These are phyloP conservation scores for Zaprionus kolodkinae DNA, from an alignment of 1,140 invertebrate species.

Conservation along the genomic window DNA sequence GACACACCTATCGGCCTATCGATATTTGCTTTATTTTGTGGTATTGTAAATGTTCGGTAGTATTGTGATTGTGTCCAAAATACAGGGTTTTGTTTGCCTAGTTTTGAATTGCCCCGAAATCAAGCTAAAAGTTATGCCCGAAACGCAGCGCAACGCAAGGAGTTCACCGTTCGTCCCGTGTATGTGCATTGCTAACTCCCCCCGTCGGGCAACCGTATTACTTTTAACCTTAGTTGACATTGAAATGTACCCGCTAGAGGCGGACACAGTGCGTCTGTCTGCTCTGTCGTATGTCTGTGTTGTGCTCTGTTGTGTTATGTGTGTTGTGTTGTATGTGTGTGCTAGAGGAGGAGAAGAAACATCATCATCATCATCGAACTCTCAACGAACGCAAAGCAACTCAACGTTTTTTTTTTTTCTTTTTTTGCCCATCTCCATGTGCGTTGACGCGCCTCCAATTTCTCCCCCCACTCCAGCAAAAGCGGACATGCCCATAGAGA, in stretches of 20 bases:
- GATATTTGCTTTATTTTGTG: slow-evolving; percentile 51
- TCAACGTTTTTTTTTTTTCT: too few relatives aligned
- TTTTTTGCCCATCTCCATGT: neutral
- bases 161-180: slow-evolving; percentile 53
- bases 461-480: slow-evolving; percentile 11
- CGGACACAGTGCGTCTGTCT: slow-evolving; percentile 52
- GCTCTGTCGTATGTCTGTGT: slow-evolving; percentile 23
- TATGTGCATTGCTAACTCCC: slow-evolving; percentile 64
- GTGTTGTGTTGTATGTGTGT: slow-evolving; percentile 8
- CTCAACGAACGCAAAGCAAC: too few relatives aligned
- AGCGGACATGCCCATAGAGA: slow-evolving; percentile 16
- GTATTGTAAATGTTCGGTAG: slow-evolving; percentile 48
- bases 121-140: slow-evolving; percentile 56
- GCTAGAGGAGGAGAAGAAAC: slow-evolving; percentile 50
- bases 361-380: slow-evolving; percentile 2
- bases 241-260: slow-evolving; percentile 80
- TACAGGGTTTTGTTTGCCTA: slow-evolving; percentile 63
- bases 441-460: slow-evolving; percentile 1
- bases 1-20: slow-evolving; percentile 31
- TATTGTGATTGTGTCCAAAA: slow-evolving; percentile 79
- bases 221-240: slow-evolving; percentile 83
- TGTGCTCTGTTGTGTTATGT: slow-evolving; percentile 5
- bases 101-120: slow-evolving; percentile 53
- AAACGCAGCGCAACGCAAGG: slow-evolving; percentile 45
- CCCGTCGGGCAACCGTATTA: slow-evolving; percentile 58